Evolutionary conservation across 1,140 invertebrate genomes (phyloP), one percentile per base, ranked within the genome.

Genomic region (Lutraria rhynchaena): DNA sequence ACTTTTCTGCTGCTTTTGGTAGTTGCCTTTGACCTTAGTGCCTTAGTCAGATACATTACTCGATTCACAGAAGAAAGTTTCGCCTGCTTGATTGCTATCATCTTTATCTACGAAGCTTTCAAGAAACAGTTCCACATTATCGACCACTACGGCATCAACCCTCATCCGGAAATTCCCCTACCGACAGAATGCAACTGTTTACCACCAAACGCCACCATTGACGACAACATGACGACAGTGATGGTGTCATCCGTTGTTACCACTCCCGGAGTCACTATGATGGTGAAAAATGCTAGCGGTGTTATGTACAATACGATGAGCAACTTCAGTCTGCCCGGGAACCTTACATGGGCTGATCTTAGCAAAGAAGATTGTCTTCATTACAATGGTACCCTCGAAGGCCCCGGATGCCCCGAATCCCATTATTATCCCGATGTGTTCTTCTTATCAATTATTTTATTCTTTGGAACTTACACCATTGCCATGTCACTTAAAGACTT

Each of bases 41-140:
- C 98, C 78, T 94, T 99, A 63, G 98, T 99, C 17, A 99, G 98
- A 90, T 99, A 99, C 91, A 99, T 99, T 77, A 99, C 99, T 15
- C 95, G 99, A 53, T 99, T 99, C 91, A 99, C 99, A 0, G 99
- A 99, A 93, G 99, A 99, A 93, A 99, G 98, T 91, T 99, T 99
- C 92, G 99, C 99, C 22, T 98, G 97, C 1, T 93, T 99, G 7
- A 99, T 99, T 89, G 98, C 98, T 9, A 96, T 99, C 86, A 99
- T 99, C 90, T 99, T 99, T 93, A 99, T 99, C 90, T 98, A 97
- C 91, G 99, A 99, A 95, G 98, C 98, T 91, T 92, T 95, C 82
- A 93, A 94, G 87, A 95, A 95, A 85, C 75, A 89, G 13, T 49
- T 87, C 29, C 83, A 83, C 7, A 88, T 92, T 17, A 78, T 86